Evolutionary conservation across 2,797 vertebrate genomes (phyloP).

Genomic region (Melanotaenia parkinsoni): DNA sequence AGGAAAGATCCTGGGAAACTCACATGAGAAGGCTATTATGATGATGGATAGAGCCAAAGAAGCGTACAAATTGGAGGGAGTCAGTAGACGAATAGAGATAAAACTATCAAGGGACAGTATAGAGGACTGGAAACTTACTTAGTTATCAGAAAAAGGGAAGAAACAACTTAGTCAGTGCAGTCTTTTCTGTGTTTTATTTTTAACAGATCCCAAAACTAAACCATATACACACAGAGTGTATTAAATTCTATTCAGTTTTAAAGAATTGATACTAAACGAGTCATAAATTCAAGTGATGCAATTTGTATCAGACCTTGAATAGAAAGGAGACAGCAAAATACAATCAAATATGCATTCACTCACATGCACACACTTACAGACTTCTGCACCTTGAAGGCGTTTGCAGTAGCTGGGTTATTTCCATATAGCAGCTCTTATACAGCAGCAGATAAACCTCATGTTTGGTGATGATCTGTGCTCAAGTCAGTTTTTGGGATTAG

Average conservation of each 20-base stretch:
- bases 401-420: too few relatives aligned
- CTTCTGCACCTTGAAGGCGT: background rate
- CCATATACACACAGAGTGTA: background rate
- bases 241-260: background rate
- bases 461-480: too few relatives aligned
- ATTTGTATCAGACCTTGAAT: conserved; percentile 1
- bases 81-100: conserved; percentile 45
- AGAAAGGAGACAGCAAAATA: background rate
- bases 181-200: background rate
- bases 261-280: background rate
- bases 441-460: too few relatives aligned
- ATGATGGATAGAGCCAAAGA: conserved; percentile 63
- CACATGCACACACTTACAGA: background rate
- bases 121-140: conserved; percentile 1
- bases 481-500: too few relatives aligned
- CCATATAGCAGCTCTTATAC: too few relatives aligned
- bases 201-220: background rate
- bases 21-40: conserved; percentile 61
- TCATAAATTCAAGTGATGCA: conserved; percentile 7
- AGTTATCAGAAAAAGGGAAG: conserved; percentile 5
- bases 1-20: conserved; percentile 44
- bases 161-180: background rate
- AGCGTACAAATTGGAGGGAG: conserved; percentile 37
- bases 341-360: too few relatives aligned
- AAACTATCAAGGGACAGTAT: conserved; percentile 30